Percentiles rank a stretch among this genome's conserved stretches.
These are phyloP conservation scores for Therioaphis trifolii DNA, from an alignment of 2,888 invertebrate species.

Conservation along the genomic window DNA sequence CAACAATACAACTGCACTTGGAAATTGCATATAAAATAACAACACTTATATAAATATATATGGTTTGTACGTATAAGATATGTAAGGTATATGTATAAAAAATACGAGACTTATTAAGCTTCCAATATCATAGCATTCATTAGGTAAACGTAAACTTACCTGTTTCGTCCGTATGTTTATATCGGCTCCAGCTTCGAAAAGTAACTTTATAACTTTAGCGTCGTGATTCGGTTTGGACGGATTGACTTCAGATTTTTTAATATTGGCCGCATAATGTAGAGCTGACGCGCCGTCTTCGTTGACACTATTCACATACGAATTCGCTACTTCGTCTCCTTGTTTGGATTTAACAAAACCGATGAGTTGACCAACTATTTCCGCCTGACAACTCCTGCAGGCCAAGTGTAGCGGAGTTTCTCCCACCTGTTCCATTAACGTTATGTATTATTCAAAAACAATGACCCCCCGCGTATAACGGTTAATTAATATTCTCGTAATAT, in stretches of 20 bases:
- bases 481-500: background rate
- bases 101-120: too few species aligned
- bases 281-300: conserved; percentile 94
- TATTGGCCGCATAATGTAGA: conserved; percentile 93
- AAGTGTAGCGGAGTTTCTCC: conserved; percentile 97
- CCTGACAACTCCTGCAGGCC: conserved; percentile 87
- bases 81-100: too few species aligned
- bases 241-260: conserved; percentile 82
- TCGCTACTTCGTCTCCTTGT: conserved; percentile 81
- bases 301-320: conserved; percentile 86
- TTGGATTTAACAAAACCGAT: conserved; percentile 84
- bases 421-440: conserved; percentile 72
- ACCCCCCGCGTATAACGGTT: background rate
- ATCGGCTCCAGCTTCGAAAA: conserved; percentile 92
- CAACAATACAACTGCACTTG: too few species aligned
- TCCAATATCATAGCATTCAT: too few species aligned
- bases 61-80: too few species aligned
- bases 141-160: too few species aligned
- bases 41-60: too few species aligned
- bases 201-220: conserved; percentile 84
- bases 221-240: conserved; percentile 73
- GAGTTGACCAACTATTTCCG: conserved; percentile 87
- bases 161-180: conserved; percentile 83
- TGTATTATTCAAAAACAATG: conserved; percentile 2
- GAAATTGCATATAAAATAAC: too few species aligned